Conservation (phyloP, 2,113 vertebrate species). For the Clupea harengus region DNA sequence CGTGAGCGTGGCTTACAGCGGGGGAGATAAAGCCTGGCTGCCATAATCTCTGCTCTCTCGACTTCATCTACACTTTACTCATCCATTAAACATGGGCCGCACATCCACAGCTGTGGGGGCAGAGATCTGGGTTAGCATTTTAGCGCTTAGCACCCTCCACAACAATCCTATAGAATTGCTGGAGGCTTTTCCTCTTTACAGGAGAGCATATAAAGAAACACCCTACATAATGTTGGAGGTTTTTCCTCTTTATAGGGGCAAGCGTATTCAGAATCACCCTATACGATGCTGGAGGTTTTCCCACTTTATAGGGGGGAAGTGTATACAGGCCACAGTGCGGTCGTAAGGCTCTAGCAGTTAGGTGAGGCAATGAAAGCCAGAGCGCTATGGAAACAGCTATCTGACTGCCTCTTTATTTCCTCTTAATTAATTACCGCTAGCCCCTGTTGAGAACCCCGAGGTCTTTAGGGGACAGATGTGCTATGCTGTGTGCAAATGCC, state of each 20-base stretch:
- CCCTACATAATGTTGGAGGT: background rate
- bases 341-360: slow-evolving; percentile 23
- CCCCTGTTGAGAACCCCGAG: slow-evolving; percentile 49
- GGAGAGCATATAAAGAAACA: background rate
- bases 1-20: background rate
- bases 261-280: background rate
- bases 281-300: background rate
- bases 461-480: slow-evolving; percentile 46
- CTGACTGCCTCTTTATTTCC: slow-evolving; percentile 52
- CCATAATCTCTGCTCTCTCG: slow-evolving; percentile 6
- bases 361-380: slow-evolving; percentile 47
- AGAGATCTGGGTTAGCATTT: background rate
- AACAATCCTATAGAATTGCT: background rate
- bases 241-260: background rate
- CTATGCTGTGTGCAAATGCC: slow-evolving; percentile 59
- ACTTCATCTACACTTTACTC: background rate
- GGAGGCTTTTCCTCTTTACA: background rate
- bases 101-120: background rate
- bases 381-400: slow-evolving; percentile 47
- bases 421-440: slow-evolving; percentile 61
- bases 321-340: background rate
- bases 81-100: slow-evolving; percentile 9
- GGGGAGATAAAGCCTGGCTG: background rate
- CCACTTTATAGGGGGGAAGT: background rate
- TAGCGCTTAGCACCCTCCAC: background rate